Evolutionary conservation across 2,113 vertebrate genomes (phyloP).

Genomic region (Amblyornis subalaris): DNA sequence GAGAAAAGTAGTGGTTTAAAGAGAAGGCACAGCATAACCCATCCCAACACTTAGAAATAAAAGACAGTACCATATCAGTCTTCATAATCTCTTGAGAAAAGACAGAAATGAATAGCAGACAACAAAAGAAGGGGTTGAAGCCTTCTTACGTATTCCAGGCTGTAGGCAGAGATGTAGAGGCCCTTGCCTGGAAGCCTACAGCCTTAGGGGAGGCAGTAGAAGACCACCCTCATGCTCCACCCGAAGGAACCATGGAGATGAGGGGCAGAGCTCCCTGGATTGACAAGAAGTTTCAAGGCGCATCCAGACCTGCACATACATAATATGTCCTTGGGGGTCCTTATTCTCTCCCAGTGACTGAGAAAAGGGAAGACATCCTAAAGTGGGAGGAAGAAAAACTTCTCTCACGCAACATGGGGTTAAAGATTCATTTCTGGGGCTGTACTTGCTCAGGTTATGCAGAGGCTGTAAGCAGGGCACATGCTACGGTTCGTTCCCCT

Average conservation of each 20-base stretch:
- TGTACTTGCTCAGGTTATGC: neutral
- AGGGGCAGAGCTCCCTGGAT: neutral
- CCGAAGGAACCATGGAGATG: rapidly evolving
- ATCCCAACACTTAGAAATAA: neutral
- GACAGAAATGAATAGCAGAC: neutral
- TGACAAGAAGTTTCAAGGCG: neutral
- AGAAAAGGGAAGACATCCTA: neutral
- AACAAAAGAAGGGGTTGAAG: neutral
- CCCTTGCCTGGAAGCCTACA: neutral
- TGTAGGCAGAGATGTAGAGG: neutral
- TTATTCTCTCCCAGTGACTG: neutral
- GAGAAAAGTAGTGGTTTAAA: neutral
- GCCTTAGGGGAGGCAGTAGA: neutral
- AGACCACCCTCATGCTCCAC: rapidly evolving
- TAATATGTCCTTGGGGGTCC: no score
- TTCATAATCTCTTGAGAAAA: neutral
- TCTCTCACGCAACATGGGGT: neutral
- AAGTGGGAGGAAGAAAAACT: neutral
- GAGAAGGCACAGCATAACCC: neutral
- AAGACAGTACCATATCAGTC: neutral
- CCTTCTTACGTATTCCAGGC: neutral
- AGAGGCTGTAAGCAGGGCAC: neutral
- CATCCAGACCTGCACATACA: rapidly evolving
- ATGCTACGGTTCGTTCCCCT: rapidly evolving
- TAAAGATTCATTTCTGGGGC: neutral